A percentile compares a stretch with the other conserved stretches of the same genome.
Conservation (phyloP, 2,113 vertebrate genomes). For the Pelecanus crispus region DNA sequence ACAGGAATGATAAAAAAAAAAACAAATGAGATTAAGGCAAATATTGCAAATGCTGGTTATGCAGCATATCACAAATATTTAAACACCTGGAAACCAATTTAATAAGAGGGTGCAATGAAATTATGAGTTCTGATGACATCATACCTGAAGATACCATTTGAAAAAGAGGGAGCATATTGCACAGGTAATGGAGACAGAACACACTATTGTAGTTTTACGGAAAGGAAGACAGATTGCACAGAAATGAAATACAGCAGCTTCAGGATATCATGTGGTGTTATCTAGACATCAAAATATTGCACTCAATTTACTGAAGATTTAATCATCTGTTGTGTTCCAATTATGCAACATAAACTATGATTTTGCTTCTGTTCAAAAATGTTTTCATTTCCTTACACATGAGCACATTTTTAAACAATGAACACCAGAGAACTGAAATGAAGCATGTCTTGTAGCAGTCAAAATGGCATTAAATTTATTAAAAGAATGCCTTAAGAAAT, state of each 20-base stretch:
- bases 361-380: slow-evolving; percentile 49
- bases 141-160: neutral
- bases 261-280: neutral
- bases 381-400: slow-evolving; percentile 18
- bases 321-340: neutral
- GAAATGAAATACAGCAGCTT: neutral
- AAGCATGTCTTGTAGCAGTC: slow-evolving; percentile 62
- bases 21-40: slow-evolving; percentile 32
- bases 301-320: slow-evolving; percentile 26
- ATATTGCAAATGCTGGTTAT: slow-evolving; percentile 42
- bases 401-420: neutral
- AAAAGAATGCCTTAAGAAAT: neutral
- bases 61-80: slow-evolving; percentile 12
- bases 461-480: neutral
- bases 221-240: slow-evolving; percentile 49
- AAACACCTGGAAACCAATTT: slow-evolving; percentile 26
- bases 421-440: slow-evolving; percentile 43
- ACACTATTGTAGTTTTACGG: neutral
- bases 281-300: slow-evolving; percentile 23
- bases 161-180: slow-evolving; percentile 33
- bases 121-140: neutral
- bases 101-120: slow-evolving; percentile 9
- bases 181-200: neutral
- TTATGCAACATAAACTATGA: neutral
- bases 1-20: slow-evolving; percentile 24